Evolutionary conservation across 1,140 invertebrate species (phyloP).

Genomic region (Apolygus lucorum): DNA sequence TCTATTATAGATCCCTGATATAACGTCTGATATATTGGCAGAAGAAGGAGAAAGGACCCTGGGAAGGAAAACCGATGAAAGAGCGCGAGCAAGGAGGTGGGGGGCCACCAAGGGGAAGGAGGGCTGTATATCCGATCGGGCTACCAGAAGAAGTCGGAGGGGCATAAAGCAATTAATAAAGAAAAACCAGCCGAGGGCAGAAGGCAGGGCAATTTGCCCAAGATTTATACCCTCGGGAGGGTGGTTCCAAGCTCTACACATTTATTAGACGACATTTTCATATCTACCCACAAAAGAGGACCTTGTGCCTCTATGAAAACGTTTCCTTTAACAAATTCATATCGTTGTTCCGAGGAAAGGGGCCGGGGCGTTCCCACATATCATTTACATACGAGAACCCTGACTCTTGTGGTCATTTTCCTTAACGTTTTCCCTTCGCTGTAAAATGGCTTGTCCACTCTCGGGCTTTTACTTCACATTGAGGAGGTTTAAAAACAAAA

Average conservation of each 20-base stretch:
- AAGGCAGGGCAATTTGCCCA: conserved; percentile 13
- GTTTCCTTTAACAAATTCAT: conserved; percentile 14
- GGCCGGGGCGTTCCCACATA: background rate
- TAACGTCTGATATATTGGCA: background rate
- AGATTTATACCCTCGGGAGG: conserved; percentile 15
- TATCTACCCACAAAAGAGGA: conserved; percentile 14
- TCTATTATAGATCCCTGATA: too few species aligned
- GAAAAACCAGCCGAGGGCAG: conserved; percentile 14
- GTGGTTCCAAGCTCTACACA: conserved; percentile 7
- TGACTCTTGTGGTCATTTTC: conserved; percentile 1
- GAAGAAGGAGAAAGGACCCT: background rate
- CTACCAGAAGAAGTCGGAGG: background rate
- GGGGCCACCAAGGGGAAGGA: background rate
- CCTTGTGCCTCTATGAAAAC: conserved; percentile 10
- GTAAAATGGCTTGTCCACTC: background rate
- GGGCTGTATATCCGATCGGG: background rate
- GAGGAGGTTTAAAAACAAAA: background rate
- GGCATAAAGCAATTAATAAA: conserved; percentile 14
- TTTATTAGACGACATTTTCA: conserved; percentile 15
- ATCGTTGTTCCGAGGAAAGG: conserved; percentile 1
- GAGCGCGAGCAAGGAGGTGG: background rate
- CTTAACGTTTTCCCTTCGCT: background rate
- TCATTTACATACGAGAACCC: conserved; percentile 9
- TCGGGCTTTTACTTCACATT: background rate
- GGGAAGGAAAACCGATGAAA: background rate